Evolutionary conservation across 2,113 vertebrate species (phyloP).

Genomic region (Thymallus thymallus): DNA sequence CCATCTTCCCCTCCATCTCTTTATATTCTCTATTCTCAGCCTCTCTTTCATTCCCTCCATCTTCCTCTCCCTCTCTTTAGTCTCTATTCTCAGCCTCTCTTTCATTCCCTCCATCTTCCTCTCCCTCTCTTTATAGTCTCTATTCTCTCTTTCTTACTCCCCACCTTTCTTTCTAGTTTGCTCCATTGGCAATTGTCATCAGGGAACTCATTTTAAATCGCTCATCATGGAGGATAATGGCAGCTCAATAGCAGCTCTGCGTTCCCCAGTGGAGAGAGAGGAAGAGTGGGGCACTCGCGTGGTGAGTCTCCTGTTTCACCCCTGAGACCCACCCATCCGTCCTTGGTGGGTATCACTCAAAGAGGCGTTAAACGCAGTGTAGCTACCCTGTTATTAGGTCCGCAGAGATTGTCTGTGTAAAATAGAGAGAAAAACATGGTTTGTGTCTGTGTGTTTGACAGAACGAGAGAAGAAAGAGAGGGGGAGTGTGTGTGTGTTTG

Average conservation of each 20-base stretch:
- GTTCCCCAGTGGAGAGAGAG: not conserved
- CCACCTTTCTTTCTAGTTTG: not conserved
- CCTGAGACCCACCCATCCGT: not conserved
- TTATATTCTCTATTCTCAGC: no score
- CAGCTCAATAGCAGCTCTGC: not conserved
- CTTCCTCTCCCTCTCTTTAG: no score
- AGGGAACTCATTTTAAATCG: not conserved
- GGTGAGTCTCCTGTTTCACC: not conserved
- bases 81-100: not conserved
- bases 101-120: not conserved
- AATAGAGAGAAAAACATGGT: not conserved
- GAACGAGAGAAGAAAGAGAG: no score
- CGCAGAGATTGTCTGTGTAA: no score
- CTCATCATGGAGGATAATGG: constrained; percentile 2
- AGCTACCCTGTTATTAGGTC: no score
- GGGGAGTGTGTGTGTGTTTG: not conserved
- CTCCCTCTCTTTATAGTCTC: no score
- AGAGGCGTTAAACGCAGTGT: no score
- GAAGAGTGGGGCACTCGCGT: not conserved
- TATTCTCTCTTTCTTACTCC: not conserved
- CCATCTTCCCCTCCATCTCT: not conserved
- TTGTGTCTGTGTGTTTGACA: not conserved
- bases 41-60: not conserved
- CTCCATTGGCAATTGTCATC: not conserved
- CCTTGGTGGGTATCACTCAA: no score